phyloP scores from a whole-genome alignment of 64 coral and sea anemone species.

The Platygyra sinensis region DNA sequence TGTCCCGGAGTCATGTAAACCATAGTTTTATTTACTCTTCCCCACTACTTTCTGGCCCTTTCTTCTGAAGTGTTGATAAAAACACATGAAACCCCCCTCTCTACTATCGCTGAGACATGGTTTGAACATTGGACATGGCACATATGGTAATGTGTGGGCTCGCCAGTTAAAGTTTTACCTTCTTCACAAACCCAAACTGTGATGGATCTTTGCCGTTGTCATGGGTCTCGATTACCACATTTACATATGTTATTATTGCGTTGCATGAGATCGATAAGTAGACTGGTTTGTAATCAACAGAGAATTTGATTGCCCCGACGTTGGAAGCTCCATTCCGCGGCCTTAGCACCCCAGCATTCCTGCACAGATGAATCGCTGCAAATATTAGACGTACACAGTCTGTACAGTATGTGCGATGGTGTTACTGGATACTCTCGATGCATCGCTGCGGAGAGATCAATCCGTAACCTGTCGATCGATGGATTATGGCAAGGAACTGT shows the following conservation, averaged over 20 bases:
- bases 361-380: constrained; percentile 67
- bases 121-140: too few relatives aligned
- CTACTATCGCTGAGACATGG: too few relatives aligned
- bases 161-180: too few relatives aligned
- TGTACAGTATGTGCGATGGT: constrained; percentile 84
- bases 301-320: constrained; percentile 85
- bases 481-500: too few relatives aligned
- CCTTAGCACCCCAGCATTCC: constrained; percentile 22
- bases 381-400: constrained; percentile 83
- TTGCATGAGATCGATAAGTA: too few relatives aligned
- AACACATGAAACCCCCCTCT: too few relatives aligned
- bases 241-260: too few relatives aligned
- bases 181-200: too few relatives aligned
- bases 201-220: too few relatives aligned
- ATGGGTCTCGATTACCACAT: too few relatives aligned
- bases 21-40: not conserved
- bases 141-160: too few relatives aligned
- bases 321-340: constrained; percentile 82
- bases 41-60: not conserved
- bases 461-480: constrained; percentile 60
- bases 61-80: too few relatives aligned
- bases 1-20: not conserved
- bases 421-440: constrained; percentile 56
- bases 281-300: not conserved
- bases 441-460: constrained; percentile 31